Evolutionary conservation across 2,797 vertebrate species (phyloP).

Genomic region (Odontamblyopus rebecca): DNA sequence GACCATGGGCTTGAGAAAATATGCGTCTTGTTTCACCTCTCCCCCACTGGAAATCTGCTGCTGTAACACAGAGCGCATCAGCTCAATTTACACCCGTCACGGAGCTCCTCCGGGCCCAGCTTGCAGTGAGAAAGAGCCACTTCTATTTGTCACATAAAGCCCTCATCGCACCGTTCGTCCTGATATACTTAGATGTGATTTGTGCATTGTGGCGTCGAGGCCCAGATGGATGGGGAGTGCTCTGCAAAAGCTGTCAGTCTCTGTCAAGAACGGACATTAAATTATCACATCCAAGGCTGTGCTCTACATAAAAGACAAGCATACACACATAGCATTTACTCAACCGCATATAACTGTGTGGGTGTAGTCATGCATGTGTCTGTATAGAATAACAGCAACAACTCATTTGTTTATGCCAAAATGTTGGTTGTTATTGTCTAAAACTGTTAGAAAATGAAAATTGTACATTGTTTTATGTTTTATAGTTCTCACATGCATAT

Average conservation of each 20-base stretch:
- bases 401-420: slow-evolving; percentile 9
- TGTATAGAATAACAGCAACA: neutral
- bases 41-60: slow-evolving; percentile 2
- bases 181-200: slow-evolving; percentile 50
- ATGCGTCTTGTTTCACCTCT: slow-evolving; percentile 12
- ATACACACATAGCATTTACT: slow-evolving; percentile 19
- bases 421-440: neutral
- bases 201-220: slow-evolving; percentile 48
- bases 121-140: slow-evolving; percentile 22
- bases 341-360: slow-evolving; percentile 15
- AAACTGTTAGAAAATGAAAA: neutral
- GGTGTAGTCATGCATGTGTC: slow-evolving; percentile 8
- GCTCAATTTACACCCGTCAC: slow-evolving; percentile 31
- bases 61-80: slow-evolving; percentile 22
- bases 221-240: slow-evolving; percentile 52
- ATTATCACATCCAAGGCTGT: slow-evolving; percentile 59
- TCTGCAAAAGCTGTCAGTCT: slow-evolving; percentile 50
- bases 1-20: slow-evolving; percentile 7
- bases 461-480: no score
- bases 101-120: slow-evolving; percentile 4
- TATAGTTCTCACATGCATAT: no score
- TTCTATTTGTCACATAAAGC: slow-evolving; percentile 45
- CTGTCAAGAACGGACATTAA: slow-evolving; percentile 45
- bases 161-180: slow-evolving; percentile 38
- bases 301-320: slow-evolving; percentile 39